Evolutionary conservation across 2,113 vertebrate genomes (phyloP), one percentile per base, ranked within the genome.

Genomic region (Misgurnus anguillicaudatus): DNA sequence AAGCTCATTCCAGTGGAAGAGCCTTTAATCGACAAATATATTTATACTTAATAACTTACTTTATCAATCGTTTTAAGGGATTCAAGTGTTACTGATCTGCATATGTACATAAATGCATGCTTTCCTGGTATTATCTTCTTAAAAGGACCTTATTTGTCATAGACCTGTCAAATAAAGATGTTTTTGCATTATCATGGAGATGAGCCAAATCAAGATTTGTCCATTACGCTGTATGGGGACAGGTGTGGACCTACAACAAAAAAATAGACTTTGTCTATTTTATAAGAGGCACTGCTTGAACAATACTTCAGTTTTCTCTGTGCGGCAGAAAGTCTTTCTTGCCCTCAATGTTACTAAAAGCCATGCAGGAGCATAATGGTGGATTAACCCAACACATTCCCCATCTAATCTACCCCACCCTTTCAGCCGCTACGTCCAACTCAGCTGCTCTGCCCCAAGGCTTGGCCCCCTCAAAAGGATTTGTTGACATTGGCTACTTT

Each of bases 381-480:
- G 87, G 86, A 91, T 91, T 90, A 92, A 80, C 80, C 66, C 71
- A 80, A 81, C 86, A 88, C 90, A 90, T 91, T 90, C 88, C 86
- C 84, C 47, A 74, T 77, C 78, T 90, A 91, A 90, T 91, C 91
- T 85, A 75, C 77, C n/a, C 47, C 55, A 41, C 77, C 24, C 24
- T 81, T 81, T 75, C 31, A 71, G 73, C 72, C 65, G 80, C 82
- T 77, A 80, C 72, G 84, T 86, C 86, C 80, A 84, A 72, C 84
- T 89, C 84, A 87, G 87, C 87, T 88, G 88, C 83, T 83, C 81
- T 60, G 84, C 83, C 87, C 73, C 79, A 70, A 84, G 87, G 80
- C 67, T 71, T 73, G 76, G 82, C 77, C 68, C 69, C 77, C 77
- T 86, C 71, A 45, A 72, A 5, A 75, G 31, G 70, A 76, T 69